Base-by-base conservation (phyloP, 2,113 vertebrate genomes). In the Hypomesus transpacificus region DNA sequence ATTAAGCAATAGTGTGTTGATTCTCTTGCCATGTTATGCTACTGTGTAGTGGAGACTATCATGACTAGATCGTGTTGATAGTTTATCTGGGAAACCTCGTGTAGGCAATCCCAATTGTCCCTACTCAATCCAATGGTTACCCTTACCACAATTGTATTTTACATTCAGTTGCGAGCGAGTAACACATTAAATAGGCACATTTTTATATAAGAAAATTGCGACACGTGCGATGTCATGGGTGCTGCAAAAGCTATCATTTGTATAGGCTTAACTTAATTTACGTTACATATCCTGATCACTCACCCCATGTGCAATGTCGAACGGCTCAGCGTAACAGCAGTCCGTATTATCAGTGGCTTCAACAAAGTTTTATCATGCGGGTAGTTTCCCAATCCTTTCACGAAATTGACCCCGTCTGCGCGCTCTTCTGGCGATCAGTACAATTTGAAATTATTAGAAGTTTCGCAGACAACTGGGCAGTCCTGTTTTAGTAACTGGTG, bases 221-320 rank as follows among this genome's bases (percentile, higher is more conserved):
- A 46, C 39, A 46, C 9, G 39, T 46, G 18, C 24, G 11, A 63
- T 17, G 2, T 14, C 61, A 61, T 16, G 59, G 17, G 24, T 28
- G 26, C 22, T 17, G 13, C 28, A 50, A 14, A 52, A 1, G 9
- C 63, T 57, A 24, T 50, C 4, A 34, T 1, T 16, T 52, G 53
- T 18, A 24, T 46, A 26, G 6, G 3, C 52, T 22, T 52, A 20
- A 28, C 22, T 17, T 57, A 5, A 28, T 9, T 65, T 13, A 6
- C 39, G 39, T 18, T 34, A 34, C 39, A 4, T 7, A 0, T 28
- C 26, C 4, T n/a, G 17, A 26, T 20, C 14, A 86, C 92, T 91
- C 71, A 92, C 92, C 91, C 90, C 91, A 93, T 92, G 89, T 90
- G 90, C 84, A 74, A 78, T 68, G 2, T 4, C 13, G 59, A 60